Percentiles rank a stretch among this genome's conserved stretches.
phyloP scores from a whole-genome alignment of 2,797 vertebrate genomes.

The Sebastes taczanowskii region DNA sequence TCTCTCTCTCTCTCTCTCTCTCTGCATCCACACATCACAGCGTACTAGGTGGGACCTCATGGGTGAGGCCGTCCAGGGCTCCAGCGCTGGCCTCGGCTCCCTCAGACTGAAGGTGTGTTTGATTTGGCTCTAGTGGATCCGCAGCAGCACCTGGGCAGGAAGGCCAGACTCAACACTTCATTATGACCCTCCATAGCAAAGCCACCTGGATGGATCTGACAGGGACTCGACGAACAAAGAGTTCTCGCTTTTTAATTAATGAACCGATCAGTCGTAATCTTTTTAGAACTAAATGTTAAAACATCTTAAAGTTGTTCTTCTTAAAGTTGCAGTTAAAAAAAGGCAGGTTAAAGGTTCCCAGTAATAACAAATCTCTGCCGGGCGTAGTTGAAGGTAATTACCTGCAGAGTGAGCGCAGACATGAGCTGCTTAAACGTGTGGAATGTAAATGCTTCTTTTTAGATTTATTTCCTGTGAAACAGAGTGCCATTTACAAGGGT shows the following conservation, averaged over 20 bases:
- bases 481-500: slow-evolving; percentile 64
- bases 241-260: background rate
- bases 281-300: background rate
- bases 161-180: slow-evolving; percentile 47
- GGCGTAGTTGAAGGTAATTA: slow-evolving; percentile 49
- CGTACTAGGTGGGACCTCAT: slow-evolving; percentile 29
- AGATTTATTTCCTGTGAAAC: slow-evolving; percentile 72
- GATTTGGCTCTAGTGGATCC: slow-evolving; percentile 56
- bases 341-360: slow-evolving; percentile 18
- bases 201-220: slow-evolving; percentile 23
- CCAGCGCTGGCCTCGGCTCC: background rate
- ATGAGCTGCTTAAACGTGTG: slow-evolving; percentile 54
- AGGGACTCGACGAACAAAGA: background rate
- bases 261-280: background rate
- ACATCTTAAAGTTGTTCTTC: background rate
- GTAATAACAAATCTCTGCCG: slow-evolving; percentile 30
- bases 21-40: background rate
- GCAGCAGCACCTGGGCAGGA: slow-evolving; percentile 53
- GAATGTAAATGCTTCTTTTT: no score
- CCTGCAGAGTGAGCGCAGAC: slow-evolving; percentile 45
- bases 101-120: slow-evolving; percentile 46
- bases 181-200: slow-evolving; percentile 24
- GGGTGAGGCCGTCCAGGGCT: slow-evolving; percentile 18
- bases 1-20: background rate
- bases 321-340: background rate